Percentiles rank a stretch among this genome's conserved stretches.
These are phyloP conservation scores for Delia radicum DNA, from an alignment of 1,140 invertebrate species.

Conservation along the genomic window DNA sequence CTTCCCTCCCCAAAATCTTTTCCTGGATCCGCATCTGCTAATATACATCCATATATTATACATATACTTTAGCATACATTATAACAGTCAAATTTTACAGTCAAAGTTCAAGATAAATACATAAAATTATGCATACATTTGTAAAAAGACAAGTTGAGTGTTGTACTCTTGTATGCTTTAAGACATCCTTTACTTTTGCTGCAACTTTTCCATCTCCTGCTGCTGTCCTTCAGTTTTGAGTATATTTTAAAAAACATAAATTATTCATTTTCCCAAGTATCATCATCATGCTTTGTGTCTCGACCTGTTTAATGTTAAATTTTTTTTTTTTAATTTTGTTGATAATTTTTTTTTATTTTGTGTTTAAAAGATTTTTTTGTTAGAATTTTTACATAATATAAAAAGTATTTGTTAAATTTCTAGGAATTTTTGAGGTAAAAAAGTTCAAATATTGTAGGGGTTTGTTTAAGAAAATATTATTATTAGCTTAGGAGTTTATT, in stretches of 20 bases:
- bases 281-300: neutral
- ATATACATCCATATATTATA: too few relatives aligned
- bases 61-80: neutral
- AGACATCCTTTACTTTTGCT: neutral
- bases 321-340: neutral
- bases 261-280: slow-evolving; percentile 4
- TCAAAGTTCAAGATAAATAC: neutral
- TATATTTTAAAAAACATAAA: neutral
- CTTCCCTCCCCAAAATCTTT: too few relatives aligned
- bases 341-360: neutral
- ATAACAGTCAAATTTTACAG: neutral
- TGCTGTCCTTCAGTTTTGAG: neutral
- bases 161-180: neutral
- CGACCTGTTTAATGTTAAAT: neutral
- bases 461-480: too few relatives aligned
- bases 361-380: neutral
- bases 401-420: too few relatives aligned
- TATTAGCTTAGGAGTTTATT: too few relatives aligned
- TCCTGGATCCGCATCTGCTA: too few relatives aligned
- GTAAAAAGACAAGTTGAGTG: neutral
- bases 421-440: too few relatives aligned
- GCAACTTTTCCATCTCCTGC: neutral
- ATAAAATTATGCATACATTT: neutral
- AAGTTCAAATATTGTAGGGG: too few relatives aligned
- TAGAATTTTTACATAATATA: too few relatives aligned